Base-by-base conservation (phyloP, 2,113 vertebrate genomes). In the Miniopterus natalensis region DNA sequence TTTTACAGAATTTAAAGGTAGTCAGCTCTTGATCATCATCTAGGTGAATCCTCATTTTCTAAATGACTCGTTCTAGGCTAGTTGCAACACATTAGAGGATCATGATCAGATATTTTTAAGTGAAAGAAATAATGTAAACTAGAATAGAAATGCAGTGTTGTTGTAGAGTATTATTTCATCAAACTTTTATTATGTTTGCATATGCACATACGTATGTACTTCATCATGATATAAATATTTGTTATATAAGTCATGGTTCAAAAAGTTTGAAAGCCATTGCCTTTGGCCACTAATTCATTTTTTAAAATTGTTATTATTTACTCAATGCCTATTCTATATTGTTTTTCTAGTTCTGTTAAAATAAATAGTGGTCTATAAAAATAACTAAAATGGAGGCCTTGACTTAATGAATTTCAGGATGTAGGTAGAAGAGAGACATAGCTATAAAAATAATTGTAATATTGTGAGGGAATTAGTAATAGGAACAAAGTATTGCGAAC, bases 1-100 rank as follows among this genome's bases (percentile, higher is more conserved):
- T 92, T 87, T 81, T 80, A 92, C 57, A 92, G 57, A 75, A 88
- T 75, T 81, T 92, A 75, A 88, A 92, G 49, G 2, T 92, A 42
- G 27, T 70, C 42, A 77, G 42, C 70, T 88, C 23, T 88, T 40
- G 70, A 57, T 89, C 45, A 68, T 20, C 20, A 71, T 47, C 14
- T 80, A 65, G 23, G 31, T 51, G n/a, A 92, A 74, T 6, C 51
- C 36, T 73, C 21, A 55, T 95, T 95, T 95, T 88, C 61, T 81
- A 84, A 88, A 66, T 75, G 20, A 92, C 8, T 88, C 80, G 10
- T 31, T 95, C 29, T 92, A 92, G 61, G 68, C 20, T 83, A 61
- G 7, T 77, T 70, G 42, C 29, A 88, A 27, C 18, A n/a, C 31
- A 10, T 88, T 83, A 25, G 59, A 57, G n/a, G 14, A 59, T 77